Conservation (phyloP, 2,888 invertebrate genomes). For the Synergus japonicus region DNA sequence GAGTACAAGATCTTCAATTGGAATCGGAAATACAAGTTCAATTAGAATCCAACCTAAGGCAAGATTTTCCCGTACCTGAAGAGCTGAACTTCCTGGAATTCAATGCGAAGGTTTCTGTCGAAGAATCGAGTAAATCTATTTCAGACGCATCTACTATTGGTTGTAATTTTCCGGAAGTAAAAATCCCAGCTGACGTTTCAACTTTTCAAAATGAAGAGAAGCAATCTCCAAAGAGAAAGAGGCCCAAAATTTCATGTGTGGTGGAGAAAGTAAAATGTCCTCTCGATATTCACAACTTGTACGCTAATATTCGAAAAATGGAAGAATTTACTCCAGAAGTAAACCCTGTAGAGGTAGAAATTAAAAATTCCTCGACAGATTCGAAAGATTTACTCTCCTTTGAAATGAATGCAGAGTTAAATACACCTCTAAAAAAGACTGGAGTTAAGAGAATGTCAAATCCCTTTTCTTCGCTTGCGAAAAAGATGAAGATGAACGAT, state of each 20-base stretch:
- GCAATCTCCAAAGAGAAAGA: background rate
- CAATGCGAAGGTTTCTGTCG: background rate
- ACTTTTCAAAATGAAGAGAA: background rate
- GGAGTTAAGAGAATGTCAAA: background rate
- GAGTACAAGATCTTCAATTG: too few species aligned
- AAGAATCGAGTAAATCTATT: background rate
- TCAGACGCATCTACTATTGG: background rate
- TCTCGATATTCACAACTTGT: slow-evolving; percentile 24
- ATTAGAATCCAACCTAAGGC: too few species aligned
- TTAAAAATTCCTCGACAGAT: background rate
- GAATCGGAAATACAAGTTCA: too few species aligned
- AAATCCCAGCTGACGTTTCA: background rate
- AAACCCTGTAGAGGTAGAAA: background rate
- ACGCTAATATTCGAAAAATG: slow-evolving; percentile 18
- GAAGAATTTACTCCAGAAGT: background rate
- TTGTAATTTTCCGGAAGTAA: background rate
- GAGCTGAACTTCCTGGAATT: background rate
- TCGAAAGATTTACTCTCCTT: background rate
- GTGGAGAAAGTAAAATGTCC: slow-evolving; percentile 31
- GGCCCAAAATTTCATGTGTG: slow-evolving; percentile 8
- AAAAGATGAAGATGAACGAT: background rate
- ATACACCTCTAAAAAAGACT: background rate
- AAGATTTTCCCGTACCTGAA: background rate
- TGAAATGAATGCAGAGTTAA: background rate
- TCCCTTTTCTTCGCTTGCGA: background rate